Conservation (phyloP, 2,797 vertebrate genomes). For the Sebastes nivosus region DNA sequence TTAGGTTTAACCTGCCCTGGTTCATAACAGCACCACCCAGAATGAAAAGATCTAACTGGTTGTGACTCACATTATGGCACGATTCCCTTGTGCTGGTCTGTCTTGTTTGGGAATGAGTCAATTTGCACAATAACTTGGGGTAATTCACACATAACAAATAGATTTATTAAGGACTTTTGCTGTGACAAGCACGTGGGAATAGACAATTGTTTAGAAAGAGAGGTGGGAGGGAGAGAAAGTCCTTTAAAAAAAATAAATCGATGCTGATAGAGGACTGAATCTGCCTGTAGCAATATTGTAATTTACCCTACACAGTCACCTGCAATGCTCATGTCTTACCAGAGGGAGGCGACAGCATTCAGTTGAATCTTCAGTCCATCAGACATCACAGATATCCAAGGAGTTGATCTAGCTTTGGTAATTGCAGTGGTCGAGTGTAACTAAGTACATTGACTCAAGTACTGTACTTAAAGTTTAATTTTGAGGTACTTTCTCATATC, state of each 20-base stretch:
- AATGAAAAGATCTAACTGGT: background rate
- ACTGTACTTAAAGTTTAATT: background rate
- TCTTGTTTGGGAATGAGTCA: background rate
- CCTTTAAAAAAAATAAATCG: too few species aligned
- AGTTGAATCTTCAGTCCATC: background rate
- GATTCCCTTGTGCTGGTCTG: background rate
- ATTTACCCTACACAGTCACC: background rate
- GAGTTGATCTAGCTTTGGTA: background rate
- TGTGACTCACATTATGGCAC: background rate
- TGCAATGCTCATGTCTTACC: background rate
- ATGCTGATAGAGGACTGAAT: background rate
- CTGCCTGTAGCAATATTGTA: background rate
- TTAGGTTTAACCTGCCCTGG: background rate
- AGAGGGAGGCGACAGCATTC: constrained; percentile 17
- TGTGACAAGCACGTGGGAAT: background rate
- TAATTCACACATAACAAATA: background rate
- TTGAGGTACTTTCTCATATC: background rate
- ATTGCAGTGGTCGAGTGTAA: background rate
- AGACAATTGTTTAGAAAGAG: background rate
- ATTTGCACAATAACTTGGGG: background rate
- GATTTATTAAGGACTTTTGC: background rate
- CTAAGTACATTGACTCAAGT: background rate
- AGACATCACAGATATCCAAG: background rate
- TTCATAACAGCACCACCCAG: background rate
- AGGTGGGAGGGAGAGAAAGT: background rate